Conservation (phyloP, 2,113 vertebrate species). For the Rhinichthys klamathensis region DNA sequence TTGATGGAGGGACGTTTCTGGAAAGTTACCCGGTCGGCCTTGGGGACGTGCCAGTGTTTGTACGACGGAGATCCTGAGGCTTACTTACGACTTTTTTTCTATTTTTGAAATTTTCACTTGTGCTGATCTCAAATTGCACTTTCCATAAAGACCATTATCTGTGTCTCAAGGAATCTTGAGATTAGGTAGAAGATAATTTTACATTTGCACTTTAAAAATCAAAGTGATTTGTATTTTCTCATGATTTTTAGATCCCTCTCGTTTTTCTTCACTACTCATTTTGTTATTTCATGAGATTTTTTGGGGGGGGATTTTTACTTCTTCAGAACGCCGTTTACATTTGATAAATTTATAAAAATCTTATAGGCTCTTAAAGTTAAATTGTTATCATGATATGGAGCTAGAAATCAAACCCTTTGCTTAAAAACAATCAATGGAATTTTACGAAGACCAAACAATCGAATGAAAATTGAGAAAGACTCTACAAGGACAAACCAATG, state of each 20-base stretch:
- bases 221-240: slow-evolving; percentile 66
- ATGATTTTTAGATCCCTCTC: slow-evolving; percentile 44
- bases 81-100: slow-evolving; percentile 52
- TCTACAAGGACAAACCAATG: slow-evolving; percentile 48
- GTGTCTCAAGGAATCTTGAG: slow-evolving; percentile 68
- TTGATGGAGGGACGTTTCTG: slow-evolving; percentile 84
- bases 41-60: slow-evolving; percentile 81
- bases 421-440: slow-evolving; percentile 62
- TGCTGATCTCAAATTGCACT: slow-evolving; percentile 79
- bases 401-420: slow-evolving; percentile 68
- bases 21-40: slow-evolving; percentile 81
- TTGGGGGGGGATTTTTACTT: slow-evolving; percentile 36
- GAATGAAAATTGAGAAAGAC: slow-evolving; percentile 50
- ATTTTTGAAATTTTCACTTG: slow-evolving; percentile 62
- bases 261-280: slow-evolving; percentile 49
- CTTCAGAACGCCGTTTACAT: slow-evolving; percentile 54
- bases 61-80: slow-evolving; percentile 70
- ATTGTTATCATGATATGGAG: slow-evolving; percentile 65
- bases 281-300: slow-evolving; percentile 54
- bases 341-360: slow-evolving; percentile 36
- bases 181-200: slow-evolving; percentile 67
- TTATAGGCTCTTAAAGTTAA: slow-evolving; percentile 57
- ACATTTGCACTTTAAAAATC: slow-evolving; percentile 82
- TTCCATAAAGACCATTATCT: slow-evolving; percentile 78
- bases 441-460: slow-evolving; percentile 74